These are phyloP conservation scores for Oreotrochilus melanogaster DNA, from an alignment of 2,113 vertebrate species.

Conservation along the genomic window DNA sequence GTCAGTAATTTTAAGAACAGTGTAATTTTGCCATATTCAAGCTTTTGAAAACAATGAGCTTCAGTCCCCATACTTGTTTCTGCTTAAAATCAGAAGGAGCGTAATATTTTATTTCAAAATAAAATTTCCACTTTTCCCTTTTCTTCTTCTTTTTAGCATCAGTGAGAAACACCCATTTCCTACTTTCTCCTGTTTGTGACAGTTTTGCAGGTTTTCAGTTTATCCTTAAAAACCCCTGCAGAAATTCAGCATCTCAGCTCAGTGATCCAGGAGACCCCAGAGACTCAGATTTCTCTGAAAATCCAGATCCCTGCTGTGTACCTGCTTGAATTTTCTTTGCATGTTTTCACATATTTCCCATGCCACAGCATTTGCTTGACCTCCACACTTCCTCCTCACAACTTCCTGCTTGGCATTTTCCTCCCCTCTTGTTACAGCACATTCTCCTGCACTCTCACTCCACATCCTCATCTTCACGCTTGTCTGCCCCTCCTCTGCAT, in stretches of 20 bases:
- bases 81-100: neutral
- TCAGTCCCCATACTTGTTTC: neutral
- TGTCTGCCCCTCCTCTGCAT: constrained; percentile 10
- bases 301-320: neutral
- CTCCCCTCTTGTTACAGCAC: neutral
- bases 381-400: neutral
- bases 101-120: neutral
- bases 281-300: neutral
- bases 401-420: neutral
- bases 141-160: neutral
- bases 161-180: neutral
- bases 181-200: neutral
- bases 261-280: neutral
- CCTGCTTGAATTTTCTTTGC: neutral
- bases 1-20: neutral
- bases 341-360: neutral
- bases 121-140: neutral
- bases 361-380: neutral
- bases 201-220: neutral
- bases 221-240: neutral
- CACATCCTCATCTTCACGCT: rapidly evolving
- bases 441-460: neutral
- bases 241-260: neutral
- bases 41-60: neutral
- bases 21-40: neutral